Base-by-base conservation (phyloP, 2,888 invertebrate genomes). In the Drosophila nigritarsus region DNA sequence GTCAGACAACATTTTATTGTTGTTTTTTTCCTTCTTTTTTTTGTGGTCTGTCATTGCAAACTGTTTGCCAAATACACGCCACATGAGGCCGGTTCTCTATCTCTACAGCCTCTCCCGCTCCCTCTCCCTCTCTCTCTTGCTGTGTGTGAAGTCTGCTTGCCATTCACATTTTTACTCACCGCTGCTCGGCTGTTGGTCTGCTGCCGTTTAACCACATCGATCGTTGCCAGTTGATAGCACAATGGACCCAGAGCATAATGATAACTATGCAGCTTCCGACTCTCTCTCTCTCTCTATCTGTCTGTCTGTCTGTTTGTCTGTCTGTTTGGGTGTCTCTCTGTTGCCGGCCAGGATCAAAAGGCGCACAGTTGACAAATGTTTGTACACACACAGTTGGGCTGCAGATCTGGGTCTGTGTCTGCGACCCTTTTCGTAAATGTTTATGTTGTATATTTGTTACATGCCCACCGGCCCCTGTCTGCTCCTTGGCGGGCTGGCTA, bases 341-440 rank as follows among this genome's bases (percentile, higher is more conserved):
- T 58, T 81, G 90, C 87, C 88, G 88, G 88, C 40, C 82, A 87
- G 90, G 88, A 88, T 88, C 88, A 88, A 88, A 88, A 80, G 90
- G 80, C 79, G 65, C 64, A 73, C 81, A 80, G 89, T 90, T 88
- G 90, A 90, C 88, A 88, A 88, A 90, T 88, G 88, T 78, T 87
- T 87, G 75, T 87, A 87, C 84, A 82, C 75, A 76, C 48, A 32
- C 58, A 49, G 48, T 48, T 40, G 49, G 65, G 15, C 54, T 50
- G 69, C 15, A 58, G 75, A 58, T 45, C 68, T 76, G 72, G 61
- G 74, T 56, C 79, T 53, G 36, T 27, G 73, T 73, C 70, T 78
- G 79, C 73, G 80, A 80, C 80, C 80, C 80, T 80, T 73, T 80
- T 82, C 75, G 88, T 83, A 77, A 83, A 90, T 87, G 83, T 83